Percentiles rank a stretch among this genome's conserved stretches.
phyloP scores from a whole-genome alignment of 1,140 invertebrate genomes.

The Drosophila simulans region DNA sequence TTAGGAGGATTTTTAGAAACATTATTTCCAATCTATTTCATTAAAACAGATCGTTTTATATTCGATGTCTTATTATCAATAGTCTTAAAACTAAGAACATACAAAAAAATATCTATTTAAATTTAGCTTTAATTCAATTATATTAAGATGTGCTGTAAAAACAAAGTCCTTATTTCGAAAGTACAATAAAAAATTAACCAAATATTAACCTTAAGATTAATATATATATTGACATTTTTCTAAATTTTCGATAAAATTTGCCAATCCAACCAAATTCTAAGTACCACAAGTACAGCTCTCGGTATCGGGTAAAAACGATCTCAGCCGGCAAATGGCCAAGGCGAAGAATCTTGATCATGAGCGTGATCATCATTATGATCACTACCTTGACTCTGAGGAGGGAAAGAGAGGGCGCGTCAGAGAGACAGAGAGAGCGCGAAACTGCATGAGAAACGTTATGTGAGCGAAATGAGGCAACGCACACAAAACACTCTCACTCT shows the following conservation, averaged over 20 bases:
- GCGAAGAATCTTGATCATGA: slow-evolving; percentile 46
- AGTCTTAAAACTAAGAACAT: neutral
- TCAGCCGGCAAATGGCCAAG: slow-evolving; percentile 77
- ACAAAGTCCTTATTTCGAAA: too few species aligned
- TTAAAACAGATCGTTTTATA: neutral
- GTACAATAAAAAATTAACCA: too few species aligned
- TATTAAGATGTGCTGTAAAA: too few species aligned
- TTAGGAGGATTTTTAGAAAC: neutral
- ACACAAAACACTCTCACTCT: slow-evolving; percentile 79
- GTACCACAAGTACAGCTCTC: slow-evolving; percentile 75
- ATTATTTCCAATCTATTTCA: neutral
- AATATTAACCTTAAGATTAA: too few species aligned
- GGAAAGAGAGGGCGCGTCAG: slow-evolving; percentile 15
- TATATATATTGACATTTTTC: too few species aligned
- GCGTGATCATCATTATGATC: slow-evolving; percentile 49
- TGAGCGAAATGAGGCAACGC: slow-evolving; percentile 74
- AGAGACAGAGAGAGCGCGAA: slow-evolving; percentile 45
- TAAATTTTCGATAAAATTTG: neutral
- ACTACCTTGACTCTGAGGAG: slow-evolving; percentile 83
- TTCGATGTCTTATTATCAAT: neutral
- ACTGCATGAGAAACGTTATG: slow-evolving; percentile 83
- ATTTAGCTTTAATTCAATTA: too few species aligned
- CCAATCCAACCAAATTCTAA: slow-evolving; percentile 58
- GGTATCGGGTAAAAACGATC: slow-evolving; percentile 49
- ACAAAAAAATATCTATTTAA: too few species aligned